Evolutionary conservation across 2,113 vertebrate genomes (phyloP), one percentile per base, ranked within the genome.

Genomic region (Actenoides hombroni): DNA sequence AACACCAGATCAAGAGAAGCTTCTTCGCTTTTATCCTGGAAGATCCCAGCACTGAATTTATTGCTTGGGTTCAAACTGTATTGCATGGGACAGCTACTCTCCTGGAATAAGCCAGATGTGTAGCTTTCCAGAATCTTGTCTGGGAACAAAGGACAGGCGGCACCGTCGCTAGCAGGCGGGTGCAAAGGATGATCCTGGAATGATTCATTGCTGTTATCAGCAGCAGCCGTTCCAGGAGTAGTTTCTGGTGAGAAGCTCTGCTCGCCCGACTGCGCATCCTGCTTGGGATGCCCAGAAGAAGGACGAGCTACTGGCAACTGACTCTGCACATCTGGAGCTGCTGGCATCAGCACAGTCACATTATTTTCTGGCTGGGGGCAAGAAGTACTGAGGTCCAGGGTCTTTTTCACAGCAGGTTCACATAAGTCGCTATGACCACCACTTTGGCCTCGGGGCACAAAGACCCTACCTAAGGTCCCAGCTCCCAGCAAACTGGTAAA

Each of bases 1-100:
- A 99, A 99, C 49, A 99, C 99, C 82, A 99, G 98, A 94, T 99
- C 99, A 83, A 99, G 98, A 78, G 99, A 99, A 79, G 99, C 99
- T 89, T 99, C 99, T 77, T 99, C 99, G 31, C 99, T 99, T 98
- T 99, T 99, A 91, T 99, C 98, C 98, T 99, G 98, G 98, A 99
- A 99, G 97, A 99, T 98, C 77, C 98, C 99, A 60, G 98, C 97
- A 95, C 98, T 97, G 94, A 97, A 88, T 53, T 97, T 97, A 97
- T 97, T 98, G 87, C 95, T 97, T 18, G 96, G 95, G 93, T 97
- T 97, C 84, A 98, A 91, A 86, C 53, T 95, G 87, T 98, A 98
- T 80, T 98, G 98, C 97, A 98, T 74, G 68, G 98, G 97, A 97
- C 98, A 97, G 98, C 88, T 97, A 73, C 91, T 97, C 88, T 98